phyloP scores from a whole-genome alignment of 2,113 vertebrate species.

The Bos indicus region DNA sequence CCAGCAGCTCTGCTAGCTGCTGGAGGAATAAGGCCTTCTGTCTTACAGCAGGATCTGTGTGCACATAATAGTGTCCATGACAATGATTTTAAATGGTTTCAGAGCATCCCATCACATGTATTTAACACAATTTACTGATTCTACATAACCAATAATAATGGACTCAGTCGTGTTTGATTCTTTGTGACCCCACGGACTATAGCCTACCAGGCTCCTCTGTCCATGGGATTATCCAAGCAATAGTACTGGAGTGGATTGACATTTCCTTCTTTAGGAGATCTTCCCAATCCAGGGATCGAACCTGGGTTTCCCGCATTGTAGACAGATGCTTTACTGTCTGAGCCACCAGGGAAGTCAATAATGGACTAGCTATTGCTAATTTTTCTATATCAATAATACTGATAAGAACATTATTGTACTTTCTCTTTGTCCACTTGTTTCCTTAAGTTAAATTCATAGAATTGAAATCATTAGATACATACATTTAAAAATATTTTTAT shows the following conservation, averaged over 20 bases:
- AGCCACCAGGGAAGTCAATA: background rate
- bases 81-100: background rate
- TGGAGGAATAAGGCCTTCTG: background rate
- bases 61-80: background rate
- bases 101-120: background rate
- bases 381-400: background rate
- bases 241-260: too few relatives aligned
- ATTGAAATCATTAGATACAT: background rate
- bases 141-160: background rate
- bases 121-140: background rate
- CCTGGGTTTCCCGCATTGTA: too few relatives aligned
- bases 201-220: too few relatives aligned
- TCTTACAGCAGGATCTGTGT: background rate
- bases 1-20: background rate
- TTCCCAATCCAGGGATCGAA: too few relatives aligned
- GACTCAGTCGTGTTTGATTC: background rate
- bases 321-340: too few relatives aligned
- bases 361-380: background rate
- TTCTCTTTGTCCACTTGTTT: background rate
- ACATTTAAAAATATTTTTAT: conserved; percentile 25
- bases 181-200: too few relatives aligned
- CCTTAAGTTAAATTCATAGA: background rate
- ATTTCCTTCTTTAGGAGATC: too few relatives aligned
- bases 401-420: background rate
- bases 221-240: too few relatives aligned